These are phyloP conservation scores for Drosophila engyochracea DNA, from an alignment of 2,888 invertebrate genomes.

Conservation along the genomic window DNA sequence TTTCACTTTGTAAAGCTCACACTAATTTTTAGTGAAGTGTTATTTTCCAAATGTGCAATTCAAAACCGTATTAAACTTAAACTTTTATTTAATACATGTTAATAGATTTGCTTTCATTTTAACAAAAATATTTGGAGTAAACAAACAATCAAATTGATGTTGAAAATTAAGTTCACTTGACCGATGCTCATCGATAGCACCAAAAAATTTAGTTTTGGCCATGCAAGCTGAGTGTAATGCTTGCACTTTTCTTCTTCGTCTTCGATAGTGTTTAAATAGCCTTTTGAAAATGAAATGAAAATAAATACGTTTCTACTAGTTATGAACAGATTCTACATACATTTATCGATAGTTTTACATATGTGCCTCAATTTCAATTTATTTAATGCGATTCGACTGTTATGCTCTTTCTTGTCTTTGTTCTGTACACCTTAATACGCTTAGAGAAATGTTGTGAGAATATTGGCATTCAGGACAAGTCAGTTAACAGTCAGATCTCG, in stretches of 20 bases:
- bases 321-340: neutral
- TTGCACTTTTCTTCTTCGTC: neutral
- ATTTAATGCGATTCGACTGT: neutral
- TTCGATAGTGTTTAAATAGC: neutral
- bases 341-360: neutral
- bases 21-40: neutral
- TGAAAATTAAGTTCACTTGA: neutral
- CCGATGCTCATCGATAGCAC: neutral
- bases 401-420: neutral
- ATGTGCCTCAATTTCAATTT: neutral
- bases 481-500: conserved; percentile 7
- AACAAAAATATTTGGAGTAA: neutral
- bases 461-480: conserved; percentile 1
- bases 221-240: neutral
- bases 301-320: neutral
- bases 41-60: neutral
- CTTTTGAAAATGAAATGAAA: neutral
- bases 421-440: neutral
- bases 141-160: neutral
- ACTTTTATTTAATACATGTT: neutral
- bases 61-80: neutral
- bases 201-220: neutral
- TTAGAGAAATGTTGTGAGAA: neutral
- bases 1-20: neutral
- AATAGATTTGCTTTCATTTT: neutral